Conservation (phyloP, 2,888 invertebrate genomes). For the Graphium colonna region DNA sequence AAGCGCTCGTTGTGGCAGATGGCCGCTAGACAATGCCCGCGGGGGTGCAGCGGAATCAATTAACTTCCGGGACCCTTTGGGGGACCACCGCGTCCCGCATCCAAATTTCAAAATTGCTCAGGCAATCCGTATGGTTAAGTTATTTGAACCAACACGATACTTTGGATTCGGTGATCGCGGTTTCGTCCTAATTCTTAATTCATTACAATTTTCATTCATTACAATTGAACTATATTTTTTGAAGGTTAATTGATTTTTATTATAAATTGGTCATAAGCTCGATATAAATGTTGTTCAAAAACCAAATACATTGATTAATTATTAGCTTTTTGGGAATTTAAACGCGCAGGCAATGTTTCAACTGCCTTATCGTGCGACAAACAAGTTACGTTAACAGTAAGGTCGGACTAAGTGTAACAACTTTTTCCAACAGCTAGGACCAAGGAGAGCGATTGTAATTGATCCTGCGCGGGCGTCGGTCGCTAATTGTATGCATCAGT, state of each 20-base stretch:
- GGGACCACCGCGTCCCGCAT: background rate
- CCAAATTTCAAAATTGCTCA: background rate
- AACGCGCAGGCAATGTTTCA: background rate
- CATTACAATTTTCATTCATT: background rate
- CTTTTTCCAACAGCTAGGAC: background rate
- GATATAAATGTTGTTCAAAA: too few relatives aligned
- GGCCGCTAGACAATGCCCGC: constrained; percentile 26
- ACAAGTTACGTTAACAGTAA: background rate
- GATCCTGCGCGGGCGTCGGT: background rate
- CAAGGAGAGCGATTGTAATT: background rate
- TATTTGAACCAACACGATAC: background rate
- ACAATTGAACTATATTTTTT: too few relatives aligned
- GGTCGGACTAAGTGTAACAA: background rate
- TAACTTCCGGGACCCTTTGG: constrained; percentile 31
- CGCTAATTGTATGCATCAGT: background rate
- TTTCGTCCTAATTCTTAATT: too few relatives aligned
- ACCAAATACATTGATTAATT: background rate
- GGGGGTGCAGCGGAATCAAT: constrained; percentile 28
- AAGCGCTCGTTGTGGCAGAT: constrained; percentile 4
- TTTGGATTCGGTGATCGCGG: too few relatives aligned
- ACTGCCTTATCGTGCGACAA: background rate
- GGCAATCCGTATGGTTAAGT: background rate
- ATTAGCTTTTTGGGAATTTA: background rate
- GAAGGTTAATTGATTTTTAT: too few relatives aligned
- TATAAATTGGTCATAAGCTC: too few relatives aligned